phyloP scores from a whole-genome alignment of 2,113 vertebrate species.

The Catharus minimus region DNA sequence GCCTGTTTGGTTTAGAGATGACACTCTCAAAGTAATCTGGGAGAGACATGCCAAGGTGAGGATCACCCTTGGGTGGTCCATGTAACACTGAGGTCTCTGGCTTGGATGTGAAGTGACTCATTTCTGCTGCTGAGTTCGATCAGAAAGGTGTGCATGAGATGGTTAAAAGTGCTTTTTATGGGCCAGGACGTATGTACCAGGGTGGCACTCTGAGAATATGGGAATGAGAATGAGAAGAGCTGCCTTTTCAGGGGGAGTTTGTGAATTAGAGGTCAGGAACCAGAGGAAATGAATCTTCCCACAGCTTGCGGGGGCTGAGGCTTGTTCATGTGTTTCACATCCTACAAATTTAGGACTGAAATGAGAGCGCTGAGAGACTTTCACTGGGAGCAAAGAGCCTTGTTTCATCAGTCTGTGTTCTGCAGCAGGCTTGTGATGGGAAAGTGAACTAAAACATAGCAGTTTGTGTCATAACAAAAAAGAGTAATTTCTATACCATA shows the following conservation, averaged over 20 bases:
- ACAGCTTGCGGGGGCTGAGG: background rate
- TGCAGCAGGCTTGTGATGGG: background rate
- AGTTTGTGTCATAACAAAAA: background rate
- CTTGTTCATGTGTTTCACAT: background rate
- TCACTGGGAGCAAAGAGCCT: background rate
- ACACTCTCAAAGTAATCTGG: background rate
- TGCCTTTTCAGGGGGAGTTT: background rate
- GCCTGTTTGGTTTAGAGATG: background rate
- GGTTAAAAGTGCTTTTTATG: background rate
- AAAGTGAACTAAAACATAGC: background rate
- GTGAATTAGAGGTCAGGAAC: background rate
- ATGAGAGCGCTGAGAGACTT: background rate
- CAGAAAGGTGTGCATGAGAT: background rate
- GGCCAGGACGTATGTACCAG: background rate
- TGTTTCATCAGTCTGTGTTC: background rate
- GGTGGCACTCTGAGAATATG: background rate
- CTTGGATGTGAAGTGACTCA: background rate
- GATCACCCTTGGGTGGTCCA: background rate
- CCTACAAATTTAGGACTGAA: background rate
- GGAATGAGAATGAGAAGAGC: background rate
- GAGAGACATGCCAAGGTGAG: background rate
- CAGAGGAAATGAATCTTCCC: slow-evolving; percentile 32
- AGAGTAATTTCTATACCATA: fast-evolving
- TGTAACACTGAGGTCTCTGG: background rate
- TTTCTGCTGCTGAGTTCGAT: background rate